phyloP scores from a whole-genome alignment of 2,888 invertebrate species.

The Andrena chrysosceles region DNA sequence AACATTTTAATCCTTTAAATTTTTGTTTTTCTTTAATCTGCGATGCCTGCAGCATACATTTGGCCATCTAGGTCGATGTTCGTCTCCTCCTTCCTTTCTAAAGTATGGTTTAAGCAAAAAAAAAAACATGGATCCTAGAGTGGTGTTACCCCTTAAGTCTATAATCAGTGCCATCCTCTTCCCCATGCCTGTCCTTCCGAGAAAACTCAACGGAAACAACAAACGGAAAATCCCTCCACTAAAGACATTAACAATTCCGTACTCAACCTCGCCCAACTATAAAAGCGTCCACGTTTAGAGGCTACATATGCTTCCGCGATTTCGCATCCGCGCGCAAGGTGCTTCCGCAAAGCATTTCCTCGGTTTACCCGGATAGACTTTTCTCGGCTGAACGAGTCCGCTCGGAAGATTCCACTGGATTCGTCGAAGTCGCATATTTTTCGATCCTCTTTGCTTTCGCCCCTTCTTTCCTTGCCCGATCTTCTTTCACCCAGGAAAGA shows the following conservation, averaged over 20 bases:
- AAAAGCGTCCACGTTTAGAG: not conserved
- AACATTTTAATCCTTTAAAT: too few species aligned
- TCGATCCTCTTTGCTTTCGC: constrained; percentile 27
- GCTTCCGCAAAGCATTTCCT: constrained; percentile 24
- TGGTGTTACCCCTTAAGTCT: too few species aligned
- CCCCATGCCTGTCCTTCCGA: too few species aligned
- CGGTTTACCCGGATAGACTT: constrained; percentile 13
- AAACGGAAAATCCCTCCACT: not conserved
- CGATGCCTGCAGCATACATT: too few species aligned
- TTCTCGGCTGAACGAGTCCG: constrained; percentile 19
- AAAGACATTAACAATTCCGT: not conserved
- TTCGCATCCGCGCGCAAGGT: not conserved
- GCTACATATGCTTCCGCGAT: not conserved
- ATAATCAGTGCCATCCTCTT: too few species aligned
- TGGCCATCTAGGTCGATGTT: too few species aligned
- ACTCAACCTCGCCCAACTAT: not conserved
- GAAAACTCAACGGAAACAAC: too few species aligned
- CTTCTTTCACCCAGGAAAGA: not conserved
- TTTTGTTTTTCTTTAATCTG: too few species aligned
- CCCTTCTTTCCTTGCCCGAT: constrained; percentile 4
- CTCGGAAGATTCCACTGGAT: constrained; percentile 56
- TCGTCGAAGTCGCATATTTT: constrained; percentile 40
- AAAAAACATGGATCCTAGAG: too few species aligned
- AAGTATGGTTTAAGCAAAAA: too few species aligned
- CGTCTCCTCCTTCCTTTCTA: too few species aligned